A percentile compares a stretch with the other conserved stretches of the same genome.
phyloP scores from a whole-genome alignment of 2,888 invertebrate species.

The Tetrapedia diversipes region DNA sequence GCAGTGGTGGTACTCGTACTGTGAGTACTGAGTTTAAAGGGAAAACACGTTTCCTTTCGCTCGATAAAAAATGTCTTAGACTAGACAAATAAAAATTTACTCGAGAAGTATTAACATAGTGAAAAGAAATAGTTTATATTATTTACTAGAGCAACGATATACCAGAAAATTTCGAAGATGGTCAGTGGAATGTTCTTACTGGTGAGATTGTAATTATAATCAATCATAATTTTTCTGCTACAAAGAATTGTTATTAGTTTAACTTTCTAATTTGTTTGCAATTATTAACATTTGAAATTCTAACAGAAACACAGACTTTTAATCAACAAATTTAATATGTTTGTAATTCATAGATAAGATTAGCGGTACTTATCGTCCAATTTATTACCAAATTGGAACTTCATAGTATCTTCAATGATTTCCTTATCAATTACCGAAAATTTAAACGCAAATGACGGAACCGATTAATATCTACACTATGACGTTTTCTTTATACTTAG shows the following conservation, averaged over 20 bases:
- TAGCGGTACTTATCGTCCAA: conserved; percentile 33
- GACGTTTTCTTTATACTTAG: not conserved
- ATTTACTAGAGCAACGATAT: not conserved
- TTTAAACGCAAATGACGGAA: not conserved
- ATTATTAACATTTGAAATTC: not conserved
- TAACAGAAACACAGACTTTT: not conserved
- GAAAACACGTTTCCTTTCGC: not conserved
- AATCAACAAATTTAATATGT: conserved; percentile 14
- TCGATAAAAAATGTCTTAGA: not conserved
- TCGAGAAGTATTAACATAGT: not conserved
- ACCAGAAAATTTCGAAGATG: not conserved
- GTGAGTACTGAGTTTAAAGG: not conserved
- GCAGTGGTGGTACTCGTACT: too few relatives aligned
- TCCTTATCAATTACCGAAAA: not conserved
- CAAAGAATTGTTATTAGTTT: not conserved
- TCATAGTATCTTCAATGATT: conserved; percentile 1
- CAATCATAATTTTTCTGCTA: too few relatives aligned
- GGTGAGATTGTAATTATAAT: conserved; percentile 34
- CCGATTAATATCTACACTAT: not conserved
- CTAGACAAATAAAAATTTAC: not conserved
- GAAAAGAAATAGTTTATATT: conserved; percentile 3
- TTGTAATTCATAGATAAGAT: conserved; percentile 46
- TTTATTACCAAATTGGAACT: conserved; percentile 19
- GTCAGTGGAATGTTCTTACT: conserved; percentile 21
- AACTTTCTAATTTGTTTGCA: not conserved